These are phyloP conservation scores for Platalea minor DNA, from an alignment of 2,797 vertebrate genomes.

Conservation along the genomic window DNA sequence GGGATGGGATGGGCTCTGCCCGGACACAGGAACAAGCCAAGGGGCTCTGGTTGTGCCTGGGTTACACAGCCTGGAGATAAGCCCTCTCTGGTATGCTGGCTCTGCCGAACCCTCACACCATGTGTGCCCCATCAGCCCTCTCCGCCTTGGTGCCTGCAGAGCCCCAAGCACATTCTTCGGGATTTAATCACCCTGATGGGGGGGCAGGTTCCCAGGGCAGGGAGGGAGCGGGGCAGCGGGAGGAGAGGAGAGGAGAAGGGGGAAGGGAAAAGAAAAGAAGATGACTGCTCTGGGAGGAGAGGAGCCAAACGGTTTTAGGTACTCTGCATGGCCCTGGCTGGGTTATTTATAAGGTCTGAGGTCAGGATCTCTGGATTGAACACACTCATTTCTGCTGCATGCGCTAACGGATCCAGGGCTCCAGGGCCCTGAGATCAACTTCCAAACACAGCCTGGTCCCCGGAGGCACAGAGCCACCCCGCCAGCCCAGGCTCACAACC, in stretches of 20 bases:
- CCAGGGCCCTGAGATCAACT: conserved; percentile 2
- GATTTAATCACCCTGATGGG: not conserved
- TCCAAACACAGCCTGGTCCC: not conserved
- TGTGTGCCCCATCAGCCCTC: not conserved
- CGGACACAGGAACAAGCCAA: not conserved
- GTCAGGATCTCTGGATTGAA: not conserved
- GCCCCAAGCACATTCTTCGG: not conserved
- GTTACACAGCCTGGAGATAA: not conserved
- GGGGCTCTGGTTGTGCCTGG: not conserved
- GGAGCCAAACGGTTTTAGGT: not conserved
- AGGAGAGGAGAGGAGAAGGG: no score
- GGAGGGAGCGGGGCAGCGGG: not conserved
- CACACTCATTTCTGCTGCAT: not conserved
- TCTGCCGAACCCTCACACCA: not conserved
- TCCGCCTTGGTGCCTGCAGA: not conserved
- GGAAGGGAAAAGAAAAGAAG: no score
- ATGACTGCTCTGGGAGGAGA: not conserved
- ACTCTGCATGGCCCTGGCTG: accelerated
- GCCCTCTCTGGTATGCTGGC: not conserved
- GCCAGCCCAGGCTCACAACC: accelerated
- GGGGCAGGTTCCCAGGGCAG: not conserved
- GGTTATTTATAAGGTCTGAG: conserved; percentile 40
- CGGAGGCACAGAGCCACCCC: not conserved
- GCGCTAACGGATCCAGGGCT: not conserved
- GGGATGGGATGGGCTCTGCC: not conserved